phyloP scores from a whole-genome alignment of 2,888 invertebrate species.

The Nemotelus pantherinus region DNA sequence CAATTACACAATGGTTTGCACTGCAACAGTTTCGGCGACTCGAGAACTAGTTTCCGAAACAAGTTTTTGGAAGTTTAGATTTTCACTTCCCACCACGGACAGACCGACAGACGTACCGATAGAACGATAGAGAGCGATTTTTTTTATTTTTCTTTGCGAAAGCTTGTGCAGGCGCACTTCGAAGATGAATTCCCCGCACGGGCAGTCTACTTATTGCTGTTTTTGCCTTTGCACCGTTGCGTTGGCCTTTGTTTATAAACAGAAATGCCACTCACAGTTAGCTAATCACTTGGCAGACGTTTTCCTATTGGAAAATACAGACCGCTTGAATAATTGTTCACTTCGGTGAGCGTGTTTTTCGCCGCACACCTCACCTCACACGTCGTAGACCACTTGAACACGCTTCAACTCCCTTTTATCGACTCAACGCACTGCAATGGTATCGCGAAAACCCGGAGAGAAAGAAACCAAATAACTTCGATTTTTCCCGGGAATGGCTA shows the following conservation, averaged over 20 bases:
- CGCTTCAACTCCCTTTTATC: constrained; percentile 1
- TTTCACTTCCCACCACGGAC: not conserved
- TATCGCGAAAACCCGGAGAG: constrained; percentile 20
- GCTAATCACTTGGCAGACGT: constrained; percentile 10
- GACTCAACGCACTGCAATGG: constrained; percentile 10
- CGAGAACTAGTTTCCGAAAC: not conserved
- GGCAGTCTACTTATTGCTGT: constrained; percentile 7
- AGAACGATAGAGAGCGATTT: too few species aligned
- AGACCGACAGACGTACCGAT: not conserved
- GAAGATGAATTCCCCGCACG: too few species aligned
- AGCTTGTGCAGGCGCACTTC: too few species aligned
- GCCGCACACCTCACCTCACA: constrained; percentile 26
- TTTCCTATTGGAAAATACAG: not conserved
- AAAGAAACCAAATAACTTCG: constrained; percentile 14
- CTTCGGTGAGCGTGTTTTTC: constrained; percentile 26
- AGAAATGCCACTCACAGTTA: constrained; percentile 23
- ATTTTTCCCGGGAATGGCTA: constrained; percentile 52
- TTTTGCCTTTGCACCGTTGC: not conserved
- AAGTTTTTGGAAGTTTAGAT: not conserved
- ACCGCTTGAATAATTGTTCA: constrained; percentile 14
- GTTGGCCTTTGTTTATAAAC: constrained; percentile 31
- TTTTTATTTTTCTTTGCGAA: too few species aligned
- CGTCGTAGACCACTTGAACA: constrained; percentile 1
- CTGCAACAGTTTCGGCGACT: not conserved
- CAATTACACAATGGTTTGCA: not conserved